A percentile compares a stretch with the other conserved stretches of the same genome.
phyloP scores from a whole-genome alignment of 2,888 invertebrate genomes.

The Perdita meconis region DNA sequence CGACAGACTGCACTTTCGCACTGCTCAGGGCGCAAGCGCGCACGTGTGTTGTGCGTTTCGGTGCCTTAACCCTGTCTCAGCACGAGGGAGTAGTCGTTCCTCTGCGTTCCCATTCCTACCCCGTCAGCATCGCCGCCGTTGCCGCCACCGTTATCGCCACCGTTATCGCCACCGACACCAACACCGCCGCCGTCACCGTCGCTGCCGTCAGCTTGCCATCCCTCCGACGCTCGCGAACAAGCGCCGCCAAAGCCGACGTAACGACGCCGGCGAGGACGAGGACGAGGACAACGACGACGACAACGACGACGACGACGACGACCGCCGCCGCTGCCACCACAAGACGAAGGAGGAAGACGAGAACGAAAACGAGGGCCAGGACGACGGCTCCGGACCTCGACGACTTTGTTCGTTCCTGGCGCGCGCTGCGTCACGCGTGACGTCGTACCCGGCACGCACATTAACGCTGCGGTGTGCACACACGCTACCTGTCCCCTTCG shows the following conservation, averaged over 20 bases:
- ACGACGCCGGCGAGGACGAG: slow-evolving; percentile 60
- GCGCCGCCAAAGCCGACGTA: slow-evolving; percentile 59
- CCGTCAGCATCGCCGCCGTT: slow-evolving; percentile 59
- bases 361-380: slow-evolving; percentile 31
- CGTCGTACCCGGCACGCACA: slow-evolving; percentile 67
- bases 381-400: slow-evolving; percentile 23
- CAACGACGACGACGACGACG: slow-evolving; percentile 29
- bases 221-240: slow-evolving; percentile 55
- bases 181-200: slow-evolving; percentile 50
- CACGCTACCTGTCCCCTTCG: slow-evolving; percentile 41
- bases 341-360: slow-evolving; percentile 11
- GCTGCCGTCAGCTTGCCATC: slow-evolving; percentile 57
- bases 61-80: slow-evolving; percentile 73
- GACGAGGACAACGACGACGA: slow-evolving; percentile 39
- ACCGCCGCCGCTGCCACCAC: slow-evolving; percentile 26
- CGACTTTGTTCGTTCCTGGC: slow-evolving; percentile 53
- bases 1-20: slow-evolving; percentile 71
- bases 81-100: slow-evolving; percentile 70
- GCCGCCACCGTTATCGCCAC: slow-evolving; percentile 62
- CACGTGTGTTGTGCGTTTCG: slow-evolving; percentile 75
- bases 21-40: slow-evolving; percentile 75
- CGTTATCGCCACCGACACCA: slow-evolving; percentile 44
- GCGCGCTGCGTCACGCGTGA: slow-evolving; percentile 77
- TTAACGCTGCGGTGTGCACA: slow-evolving; percentile 44
- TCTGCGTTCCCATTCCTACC: slow-evolving; percentile 67